Evolutionary conservation across 2,113 vertebrate genomes (phyloP), one percentile per base, ranked within the genome.

Genomic region (Sula dactylatra): DNA sequence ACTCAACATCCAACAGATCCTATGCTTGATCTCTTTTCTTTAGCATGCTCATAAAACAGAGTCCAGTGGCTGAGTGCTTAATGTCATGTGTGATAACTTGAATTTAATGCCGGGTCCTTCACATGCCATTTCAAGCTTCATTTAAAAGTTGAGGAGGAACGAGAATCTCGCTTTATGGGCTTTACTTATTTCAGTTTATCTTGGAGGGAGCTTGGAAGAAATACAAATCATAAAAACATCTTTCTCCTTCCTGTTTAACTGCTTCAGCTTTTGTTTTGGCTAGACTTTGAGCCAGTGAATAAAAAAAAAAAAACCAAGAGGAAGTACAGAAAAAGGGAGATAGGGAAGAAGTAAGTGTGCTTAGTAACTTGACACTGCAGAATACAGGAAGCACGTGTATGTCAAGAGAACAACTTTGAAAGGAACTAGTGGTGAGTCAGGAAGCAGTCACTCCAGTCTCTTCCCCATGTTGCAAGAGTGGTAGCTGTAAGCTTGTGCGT

Each of bases 91-190:
- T 72, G 74, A 44, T 65, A 82, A 82, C 61, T 34, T 86, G 61
- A 71, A 72, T 91, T 91, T 88, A 85, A 82, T 31, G 47, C 32
- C 47, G 27, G 36, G 42, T 80, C 58, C 73, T 88, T 88, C 56
- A 73, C 0, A 0, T 94, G 74, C n/a, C 45, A 44, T 86, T 94
- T 96, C 44, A 95, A 80, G 66, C 73, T 90, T 94, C 67, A 84
- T 79, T 94, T 92, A 79, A 90, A 94, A 93, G 76, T 59, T 80
- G 34, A 81, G 64, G 64, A 88, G 85, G 88, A 91, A 78, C 2
- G 3, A 80, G 55, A 86, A 62, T 80, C 59, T 96, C 29, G 31
- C n/a, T 82, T 72, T 72, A 93, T 72, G 29, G 49, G 31, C 59
- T 87, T 85, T 70, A 73, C 52, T 31, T 84, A 26, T 12, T 92